phyloP scores from a whole-genome alignment of 2,888 invertebrate genomes.

The Hirudinaria manillensis region DNA sequence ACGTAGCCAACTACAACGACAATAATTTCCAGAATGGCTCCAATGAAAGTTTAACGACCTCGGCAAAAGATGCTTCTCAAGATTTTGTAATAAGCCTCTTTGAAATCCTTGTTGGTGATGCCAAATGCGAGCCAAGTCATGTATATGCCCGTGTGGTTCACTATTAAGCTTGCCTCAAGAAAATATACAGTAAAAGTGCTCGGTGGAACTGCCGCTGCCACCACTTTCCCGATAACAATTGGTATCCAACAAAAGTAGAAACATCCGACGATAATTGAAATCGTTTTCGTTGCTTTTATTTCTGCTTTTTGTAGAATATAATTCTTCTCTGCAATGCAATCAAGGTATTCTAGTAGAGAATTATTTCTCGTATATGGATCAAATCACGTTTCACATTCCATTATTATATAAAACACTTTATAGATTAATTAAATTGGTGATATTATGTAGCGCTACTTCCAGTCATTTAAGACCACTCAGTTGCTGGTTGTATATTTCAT shows the following conservation, averaged over 20 bases:
- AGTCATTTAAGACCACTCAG: too few species aligned
- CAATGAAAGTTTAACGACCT: too few species aligned
- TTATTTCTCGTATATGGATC: too few species aligned
- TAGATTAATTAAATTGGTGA: too few species aligned
- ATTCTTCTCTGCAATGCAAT: background rate
- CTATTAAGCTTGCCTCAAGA: background rate
- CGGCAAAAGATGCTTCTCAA: background rate
- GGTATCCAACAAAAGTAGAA: background rate
- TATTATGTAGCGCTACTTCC: too few species aligned
- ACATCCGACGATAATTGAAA: background rate
- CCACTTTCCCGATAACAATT: background rate
- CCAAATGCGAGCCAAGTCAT: conserved; percentile 2
- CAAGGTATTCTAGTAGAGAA: too few species aligned
- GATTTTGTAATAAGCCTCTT: background rate
- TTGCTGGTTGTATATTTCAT: too few species aligned
- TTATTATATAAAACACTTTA: too few species aligned
- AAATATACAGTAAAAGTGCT: background rate
- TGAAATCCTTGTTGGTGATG: conserved; percentile 13
- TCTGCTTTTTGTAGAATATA: background rate
- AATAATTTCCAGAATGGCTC: too few species aligned
- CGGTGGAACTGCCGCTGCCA: background rate
- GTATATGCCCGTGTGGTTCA: background rate
- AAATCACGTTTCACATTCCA: too few species aligned
- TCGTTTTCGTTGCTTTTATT: conserved; percentile 12
- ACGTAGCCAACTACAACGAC: too few species aligned